These are phyloP conservation scores for Hirtodrosophila trivittata DNA, from an alignment of 2,888 invertebrate genomes.

Conservation along the genomic window DNA sequence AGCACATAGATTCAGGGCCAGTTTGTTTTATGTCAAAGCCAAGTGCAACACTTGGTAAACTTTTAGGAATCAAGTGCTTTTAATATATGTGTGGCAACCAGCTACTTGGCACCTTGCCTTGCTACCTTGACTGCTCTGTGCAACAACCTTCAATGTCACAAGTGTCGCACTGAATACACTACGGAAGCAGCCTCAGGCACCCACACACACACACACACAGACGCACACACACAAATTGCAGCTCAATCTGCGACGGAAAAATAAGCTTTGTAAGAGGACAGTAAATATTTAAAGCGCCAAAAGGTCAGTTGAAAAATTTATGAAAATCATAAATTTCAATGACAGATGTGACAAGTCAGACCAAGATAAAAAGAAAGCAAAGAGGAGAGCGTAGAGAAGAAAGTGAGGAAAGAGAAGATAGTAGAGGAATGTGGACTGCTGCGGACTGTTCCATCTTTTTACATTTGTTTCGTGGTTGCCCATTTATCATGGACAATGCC, in stretches of 20 bases:
- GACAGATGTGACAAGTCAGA: constrained; percentile 33
- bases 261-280: constrained; percentile 28
- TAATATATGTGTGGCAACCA: constrained; percentile 23
- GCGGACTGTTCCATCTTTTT: constrained; percentile 2
- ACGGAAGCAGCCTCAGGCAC: not conserved
- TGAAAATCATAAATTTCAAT: constrained; percentile 57
- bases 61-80: constrained; percentile 37
- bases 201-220: not conserved
- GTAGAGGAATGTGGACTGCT: constrained; percentile 16
- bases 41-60: constrained; percentile 48
- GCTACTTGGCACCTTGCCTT: not conserved
- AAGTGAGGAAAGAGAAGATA: not conserved
- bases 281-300: constrained; percentile 50
- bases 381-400: not conserved
- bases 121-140: constrained; percentile 43
- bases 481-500: constrained; percentile 66
- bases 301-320: constrained; percentile 52
- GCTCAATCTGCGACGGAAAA: constrained; percentile 1
- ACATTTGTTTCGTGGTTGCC: constrained; percentile 56
- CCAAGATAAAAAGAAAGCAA: not conserved
- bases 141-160: constrained; percentile 40
- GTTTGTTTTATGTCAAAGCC: constrained; percentile 50
- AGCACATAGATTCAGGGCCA: constrained; percentile 45
- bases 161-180: constrained; percentile 35
- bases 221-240: constrained; percentile 14